These are phyloP conservation scores for Dolichomitus sp. DNA, from an alignment of 2,888 invertebrate species.

Conservation along the genomic window DNA sequence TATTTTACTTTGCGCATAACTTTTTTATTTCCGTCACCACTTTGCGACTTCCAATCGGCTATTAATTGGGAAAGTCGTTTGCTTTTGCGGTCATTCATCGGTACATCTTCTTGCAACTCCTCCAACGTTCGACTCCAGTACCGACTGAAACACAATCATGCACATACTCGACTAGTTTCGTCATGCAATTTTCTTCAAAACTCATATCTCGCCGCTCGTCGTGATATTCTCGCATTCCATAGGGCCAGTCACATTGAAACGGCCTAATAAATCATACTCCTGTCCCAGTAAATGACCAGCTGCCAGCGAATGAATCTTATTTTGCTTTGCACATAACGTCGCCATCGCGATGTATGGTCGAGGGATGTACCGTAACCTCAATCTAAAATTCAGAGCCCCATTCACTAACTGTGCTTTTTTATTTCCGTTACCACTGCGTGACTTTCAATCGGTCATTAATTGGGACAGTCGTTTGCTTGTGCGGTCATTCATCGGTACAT, in stretches of 20 bases:
- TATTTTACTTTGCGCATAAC: neutral
- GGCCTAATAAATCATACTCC: neutral
- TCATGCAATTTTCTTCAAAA: conserved; percentile 1
- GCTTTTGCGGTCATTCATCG: neutral
- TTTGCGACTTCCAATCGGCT: neutral
- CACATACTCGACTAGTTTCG: conserved; percentile 14
- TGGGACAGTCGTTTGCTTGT: neutral
- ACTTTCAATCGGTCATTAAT: neutral
- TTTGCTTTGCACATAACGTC: neutral
- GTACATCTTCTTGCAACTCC: neutral
- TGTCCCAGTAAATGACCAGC: neutral
- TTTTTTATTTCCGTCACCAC: neutral
- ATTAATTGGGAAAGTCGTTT: neutral
- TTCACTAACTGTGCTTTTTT: neutral
- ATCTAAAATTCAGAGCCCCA: neutral
- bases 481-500: conserved; percentile 12
- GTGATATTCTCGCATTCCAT: too few relatives aligned
- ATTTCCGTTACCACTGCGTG: neutral
- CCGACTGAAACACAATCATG: conserved; percentile 10
- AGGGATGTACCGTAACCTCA: neutral
- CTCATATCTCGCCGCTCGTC: neutral
- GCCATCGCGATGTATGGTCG: neutral
- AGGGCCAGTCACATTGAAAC: too few relatives aligned
- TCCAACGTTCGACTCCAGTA: conserved; percentile 3
- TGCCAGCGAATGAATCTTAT: too few relatives aligned